Conservation (phyloP, 2,888 invertebrate genomes). For the Timema podura region DNA sequence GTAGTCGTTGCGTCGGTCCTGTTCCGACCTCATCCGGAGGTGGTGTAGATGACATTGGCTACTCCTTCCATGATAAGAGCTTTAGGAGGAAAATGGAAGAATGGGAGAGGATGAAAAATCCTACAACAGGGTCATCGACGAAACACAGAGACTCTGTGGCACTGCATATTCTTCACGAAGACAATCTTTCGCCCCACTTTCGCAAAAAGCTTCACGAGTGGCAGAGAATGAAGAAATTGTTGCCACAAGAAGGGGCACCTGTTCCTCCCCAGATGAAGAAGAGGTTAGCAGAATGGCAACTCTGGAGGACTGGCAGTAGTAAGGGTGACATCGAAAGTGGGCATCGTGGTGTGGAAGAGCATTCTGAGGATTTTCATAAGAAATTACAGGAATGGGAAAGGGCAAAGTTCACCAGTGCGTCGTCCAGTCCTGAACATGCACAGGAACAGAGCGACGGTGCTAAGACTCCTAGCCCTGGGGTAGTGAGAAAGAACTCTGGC, state of each 20-base stretch:
- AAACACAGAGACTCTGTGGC: slow-evolving; percentile 9
- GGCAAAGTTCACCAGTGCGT: slow-evolving; percentile 56
- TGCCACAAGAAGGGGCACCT: slow-evolving; percentile 19
- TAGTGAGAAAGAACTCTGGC: slow-evolving; percentile 24
- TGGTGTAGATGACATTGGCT: not conserved
- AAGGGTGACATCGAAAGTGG: slow-evolving; percentile 7
- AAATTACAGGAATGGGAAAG: slow-evolving; percentile 69
- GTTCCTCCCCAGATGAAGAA: slow-evolving; percentile 40
- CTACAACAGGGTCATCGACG: slow-evolving; percentile 17
- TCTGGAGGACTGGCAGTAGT: slow-evolving; percentile 30
- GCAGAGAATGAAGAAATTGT: slow-evolving; percentile 66
- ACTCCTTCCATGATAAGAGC: slow-evolving; percentile 40
- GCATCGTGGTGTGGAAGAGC: slow-evolving; percentile 35
- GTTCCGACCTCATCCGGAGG: too few relatives aligned
- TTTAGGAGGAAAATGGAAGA: slow-evolving; percentile 49
- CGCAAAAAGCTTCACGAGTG: slow-evolving; percentile 82
- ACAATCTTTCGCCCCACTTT: slow-evolving; percentile 73
- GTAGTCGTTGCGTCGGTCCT: too few relatives aligned
- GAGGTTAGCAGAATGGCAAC: slow-evolving; percentile 54
- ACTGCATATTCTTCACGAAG: slow-evolving; percentile 47
- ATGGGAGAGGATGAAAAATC: slow-evolving; percentile 49
- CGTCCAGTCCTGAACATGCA: slow-evolving; percentile 51
- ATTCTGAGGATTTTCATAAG: slow-evolving; percentile 45
- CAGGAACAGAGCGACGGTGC: slow-evolving; percentile 19
- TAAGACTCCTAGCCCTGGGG: slow-evolving; percentile 46